Base-by-base conservation (phyloP, 2,113 vertebrate species). In the Bubo bubo region DNA sequence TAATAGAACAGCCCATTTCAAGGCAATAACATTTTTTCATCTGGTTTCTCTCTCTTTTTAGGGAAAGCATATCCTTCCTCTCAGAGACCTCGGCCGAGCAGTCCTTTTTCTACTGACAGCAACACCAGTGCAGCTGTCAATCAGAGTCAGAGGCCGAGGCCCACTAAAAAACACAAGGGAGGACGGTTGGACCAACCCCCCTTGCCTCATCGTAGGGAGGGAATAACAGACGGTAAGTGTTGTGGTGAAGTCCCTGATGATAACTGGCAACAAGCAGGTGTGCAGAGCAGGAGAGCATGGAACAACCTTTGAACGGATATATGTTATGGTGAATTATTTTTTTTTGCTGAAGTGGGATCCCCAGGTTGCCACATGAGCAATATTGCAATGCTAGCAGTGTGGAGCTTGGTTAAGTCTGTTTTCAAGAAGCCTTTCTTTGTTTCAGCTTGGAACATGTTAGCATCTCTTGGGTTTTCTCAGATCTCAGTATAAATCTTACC, bases 21-120 rank as follows among this genome's bases (percentile, higher is more conserved):
- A 85, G n/a, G 34, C 76, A 94, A 23, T 95, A 79, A 88, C 17
- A 12, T 90, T 94, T 95, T 95, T 39, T 86, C 71, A 86, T 88
- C 86, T 81, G 68, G 10, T 79, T 94, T 85, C 37, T 86, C 52
- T 94, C 88, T 58, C 35, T 88, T 94, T 97, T 73, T 95, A 99
- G 99, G 99, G 97, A 99, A 99, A 99, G 98, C 98, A 95, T 99
- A 99, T 96, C 97, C 97, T 76, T 98, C 98, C 59, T 98, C 98
- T 97, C 99, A 99, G 95, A 98, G 99, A 95, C 98, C 98, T 94
- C 98, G 98, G 72, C 99, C 99, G 26, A 98, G 98, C 97, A 99
- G 99, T 96, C 99, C 99, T 21, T 99, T 99, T 98, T 99, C 99
- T 97, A 99, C 99, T 90, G 99, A 99, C 96, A 99, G 99, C 98